Evolutionary conservation across 2,888 invertebrate genomes (phyloP), one percentile per base, ranked within the genome.

Genomic region (Hirtodrosophila alboralis): DNA sequence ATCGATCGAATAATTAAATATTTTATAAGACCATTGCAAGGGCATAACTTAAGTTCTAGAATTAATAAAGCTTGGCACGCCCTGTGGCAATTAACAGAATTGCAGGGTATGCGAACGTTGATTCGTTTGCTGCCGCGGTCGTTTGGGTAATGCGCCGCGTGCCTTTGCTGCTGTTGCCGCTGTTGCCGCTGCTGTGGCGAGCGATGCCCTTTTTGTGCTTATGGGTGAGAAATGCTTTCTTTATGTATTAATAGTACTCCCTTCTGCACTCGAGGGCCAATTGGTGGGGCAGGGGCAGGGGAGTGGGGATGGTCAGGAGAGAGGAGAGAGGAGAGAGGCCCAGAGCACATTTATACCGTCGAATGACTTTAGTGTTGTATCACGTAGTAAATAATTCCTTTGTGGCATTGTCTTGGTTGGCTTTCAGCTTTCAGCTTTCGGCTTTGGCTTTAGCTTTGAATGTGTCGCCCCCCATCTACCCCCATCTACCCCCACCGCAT

Each of bases 331-430:
- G 26, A 12, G 28, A 10, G 13, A 28, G 37, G n/a, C 43, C 26
- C 33, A n/a, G 37, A 75, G 73, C 78, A 75, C 81, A 79, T 80
- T 79, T 79, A 78, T 80, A 68, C 65, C 68, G 75, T 65, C 47
- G 76, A 79, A 79, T 76, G 79, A 79, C 79, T 81, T 76, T 69
- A 76, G 78, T 76, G 76, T 78, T 77, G 83, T 81, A 84, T 76
- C 84, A 83, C 81, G 81, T 83, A 76, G 80, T 80, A 78, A 83
- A 84, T 83, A 80, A 83, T 84, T 83, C 81, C 81, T 76, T 84
- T 84, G 81, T 78, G 81, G 84, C 81, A 72, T 81, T 79, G 81
- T 81, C 79, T 80, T 76, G 80, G 75, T 73, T 81, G 73, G 72
- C 70, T 73, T 77, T 60, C 70, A 60, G 70, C 57, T 65, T 65